A percentile compares a stretch with the other conserved stretches of the same genome.
These are phyloP conservation scores for Petrocephalus sullivani DNA, from an alignment of 2,797 vertebrate genomes.

Conservation along the genomic window DNA sequence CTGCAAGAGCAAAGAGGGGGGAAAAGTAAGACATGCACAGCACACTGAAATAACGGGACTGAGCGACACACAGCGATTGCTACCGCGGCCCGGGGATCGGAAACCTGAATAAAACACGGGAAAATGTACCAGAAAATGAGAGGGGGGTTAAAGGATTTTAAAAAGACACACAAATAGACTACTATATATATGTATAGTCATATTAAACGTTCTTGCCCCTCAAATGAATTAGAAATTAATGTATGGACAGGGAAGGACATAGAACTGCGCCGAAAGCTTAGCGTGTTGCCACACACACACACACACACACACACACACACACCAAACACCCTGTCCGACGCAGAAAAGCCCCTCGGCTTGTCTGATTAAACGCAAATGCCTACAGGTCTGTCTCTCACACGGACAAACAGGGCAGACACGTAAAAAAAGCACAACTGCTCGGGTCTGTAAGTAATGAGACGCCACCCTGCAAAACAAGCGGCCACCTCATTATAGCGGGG, in stretches of 20 bases:
- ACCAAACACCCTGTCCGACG: background rate
- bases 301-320: background rate
- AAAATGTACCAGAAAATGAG: background rate
- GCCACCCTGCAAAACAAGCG: background rate
- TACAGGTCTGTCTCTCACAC: background rate
- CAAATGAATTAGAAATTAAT: background rate
- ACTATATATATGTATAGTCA: background rate
- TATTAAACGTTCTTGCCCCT: background rate
- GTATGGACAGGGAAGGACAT: background rate
- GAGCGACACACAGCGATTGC: constrained; percentile 12
- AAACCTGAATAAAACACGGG: background rate
- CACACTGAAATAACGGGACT: constrained; percentile 45
- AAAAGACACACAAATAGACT: constrained; percentile 28
- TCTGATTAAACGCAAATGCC: constrained; percentile 11
- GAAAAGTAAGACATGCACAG: constrained; percentile 58
- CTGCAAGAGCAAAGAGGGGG: constrained; percentile 55
- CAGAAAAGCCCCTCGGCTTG: constrained; percentile 9
- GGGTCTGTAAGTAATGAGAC: constrained; percentile 4
- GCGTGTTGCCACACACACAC: background rate
- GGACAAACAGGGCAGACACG: background rate
- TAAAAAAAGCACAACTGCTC: constrained; percentile 1
- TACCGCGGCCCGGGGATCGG: background rate
- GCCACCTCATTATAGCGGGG: background rate
- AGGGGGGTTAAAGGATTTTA: background rate
- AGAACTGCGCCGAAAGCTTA: background rate